A percentile compares a stretch with the other conserved stretches of the same genome.
Evolutionary conservation across 2,113 vertebrate species (phyloP).

Genomic region (Ictidomys tridecemlineatus): DNA sequence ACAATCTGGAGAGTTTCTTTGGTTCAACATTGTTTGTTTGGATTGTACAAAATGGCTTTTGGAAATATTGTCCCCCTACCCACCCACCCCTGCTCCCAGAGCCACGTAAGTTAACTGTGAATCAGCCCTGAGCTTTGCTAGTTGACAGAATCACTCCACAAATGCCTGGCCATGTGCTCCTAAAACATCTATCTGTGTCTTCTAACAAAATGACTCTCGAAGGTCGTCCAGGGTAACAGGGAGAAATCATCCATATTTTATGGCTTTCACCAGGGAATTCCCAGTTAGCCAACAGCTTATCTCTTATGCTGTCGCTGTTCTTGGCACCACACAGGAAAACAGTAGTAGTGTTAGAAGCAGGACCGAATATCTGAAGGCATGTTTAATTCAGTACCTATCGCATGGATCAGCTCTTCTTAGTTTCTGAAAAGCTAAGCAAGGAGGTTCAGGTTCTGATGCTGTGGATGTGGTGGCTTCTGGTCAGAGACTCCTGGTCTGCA

Average conservation of each 20-base stretch:
- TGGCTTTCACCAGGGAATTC: constrained; percentile 28
- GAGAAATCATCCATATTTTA: constrained; percentile 41
- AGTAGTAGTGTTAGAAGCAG: not conserved
- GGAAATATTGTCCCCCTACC: constrained; percentile 48
- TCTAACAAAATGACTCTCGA: constrained; percentile 56
- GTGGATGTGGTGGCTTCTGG: accelerated
- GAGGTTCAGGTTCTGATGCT: not conserved
- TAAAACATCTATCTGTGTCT: constrained; percentile 54
- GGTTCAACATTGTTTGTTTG: constrained; percentile 59
- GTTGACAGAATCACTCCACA: constrained; percentile 70
- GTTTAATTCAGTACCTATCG: not conserved
- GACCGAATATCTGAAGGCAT: constrained; percentile 44
- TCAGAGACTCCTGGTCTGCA: not conserved
- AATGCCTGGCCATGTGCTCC: constrained; percentile 68
- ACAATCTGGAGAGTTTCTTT: constrained; percentile 54
- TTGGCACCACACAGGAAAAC: not conserved
- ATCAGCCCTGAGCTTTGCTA: constrained; percentile 69
- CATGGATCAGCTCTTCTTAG: accelerated
- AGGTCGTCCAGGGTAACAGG: constrained; percentile 57
- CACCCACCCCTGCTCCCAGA: not conserved
- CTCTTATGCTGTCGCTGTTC: not conserved
- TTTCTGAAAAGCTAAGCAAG: not conserved
- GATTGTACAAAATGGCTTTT: constrained; percentile 70
- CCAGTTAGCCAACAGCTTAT: not conserved
- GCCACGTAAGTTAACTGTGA: constrained; percentile 42